phyloP scores from a whole-genome alignment of 2,888 invertebrate species.

The Stenoptilia bipunctidactyla region DNA sequence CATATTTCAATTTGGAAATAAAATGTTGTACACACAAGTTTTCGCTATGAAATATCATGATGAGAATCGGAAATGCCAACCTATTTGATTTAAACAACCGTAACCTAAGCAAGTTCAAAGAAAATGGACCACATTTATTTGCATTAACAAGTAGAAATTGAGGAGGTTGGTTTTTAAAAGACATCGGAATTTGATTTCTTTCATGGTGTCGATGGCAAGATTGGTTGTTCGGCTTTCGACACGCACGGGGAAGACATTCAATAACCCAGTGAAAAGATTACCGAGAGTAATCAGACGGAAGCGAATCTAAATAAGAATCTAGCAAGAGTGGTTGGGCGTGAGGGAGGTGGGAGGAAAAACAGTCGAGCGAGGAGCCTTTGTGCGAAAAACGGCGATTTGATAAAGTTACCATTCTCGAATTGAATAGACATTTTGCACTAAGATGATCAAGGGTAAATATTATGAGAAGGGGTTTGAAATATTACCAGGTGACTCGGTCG shows the following conservation, averaged over 20 bases:
- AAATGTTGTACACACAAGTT: conserved; percentile 10
- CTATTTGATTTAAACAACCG: no score
- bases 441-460: conserved; percentile 30
- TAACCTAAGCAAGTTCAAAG: conserved; percentile 25
- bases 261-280: conserved; percentile 71
- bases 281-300: conserved; percentile 71
- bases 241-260: conserved; percentile 68
- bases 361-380: conserved; percentile 53
- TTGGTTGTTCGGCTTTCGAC: conserved; percentile 43
- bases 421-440: conserved; percentile 31
- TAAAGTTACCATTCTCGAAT: conserved; percentile 55
- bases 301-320: conserved; percentile 73
- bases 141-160: conserved; percentile 33
- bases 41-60: conserved; percentile 12
- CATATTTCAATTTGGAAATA: conserved; percentile 4
- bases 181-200: conserved; percentile 39
- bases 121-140: conserved; percentile 29
- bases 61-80: conserved; percentile 14
- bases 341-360: conserved; percentile 48
- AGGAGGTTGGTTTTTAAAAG: conserved; percentile 36
- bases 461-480: conserved; percentile 6
- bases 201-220: conserved; percentile 30
- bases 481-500: conserved; percentile 29
- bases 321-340: conserved; percentile 57
- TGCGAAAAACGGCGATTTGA: conserved; percentile 54